Evolutionary conservation across 2,113 vertebrate genomes (phyloP).

Genomic region (Pandion haliaetus): DNA sequence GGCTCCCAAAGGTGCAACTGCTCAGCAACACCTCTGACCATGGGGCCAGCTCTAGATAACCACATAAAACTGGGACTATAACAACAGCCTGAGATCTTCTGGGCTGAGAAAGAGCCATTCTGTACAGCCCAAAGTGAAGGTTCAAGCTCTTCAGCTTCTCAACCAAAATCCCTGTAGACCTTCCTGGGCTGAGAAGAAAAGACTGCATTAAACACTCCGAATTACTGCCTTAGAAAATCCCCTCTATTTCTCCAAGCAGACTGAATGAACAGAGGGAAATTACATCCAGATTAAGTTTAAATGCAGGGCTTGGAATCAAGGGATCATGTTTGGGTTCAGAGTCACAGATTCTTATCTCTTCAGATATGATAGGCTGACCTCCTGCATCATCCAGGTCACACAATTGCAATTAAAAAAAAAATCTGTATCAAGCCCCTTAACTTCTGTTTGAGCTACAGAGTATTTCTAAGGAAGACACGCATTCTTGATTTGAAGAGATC

Average conservation of each 20-base stretch:
- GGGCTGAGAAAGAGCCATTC: not conserved
- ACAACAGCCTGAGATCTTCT: not conserved
- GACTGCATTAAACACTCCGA: not conserved
- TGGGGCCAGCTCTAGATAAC: not conserved
- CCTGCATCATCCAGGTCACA: not conserved
- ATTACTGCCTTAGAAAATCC: not conserved
- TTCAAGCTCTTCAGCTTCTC: not conserved
- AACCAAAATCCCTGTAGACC: not conserved
- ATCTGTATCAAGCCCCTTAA: not conserved
- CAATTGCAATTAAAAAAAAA: not conserved
- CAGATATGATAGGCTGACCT: not conserved
- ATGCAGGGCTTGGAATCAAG: not conserved
- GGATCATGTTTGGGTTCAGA: not conserved
- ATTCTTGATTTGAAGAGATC: slow-evolving; percentile 18
- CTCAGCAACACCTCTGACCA: not conserved
- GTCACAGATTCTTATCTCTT: not conserved
- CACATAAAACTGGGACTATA: not conserved
- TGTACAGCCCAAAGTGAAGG: not conserved
- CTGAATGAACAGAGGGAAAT: not conserved
- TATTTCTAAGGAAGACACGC: not conserved
- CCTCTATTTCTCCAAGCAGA: not conserved
- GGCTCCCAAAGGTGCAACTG: not conserved
- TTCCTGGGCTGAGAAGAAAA: not conserved
- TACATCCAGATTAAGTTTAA: not conserved
- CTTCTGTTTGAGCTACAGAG: not conserved